Evolutionary conservation across 2,888 invertebrate genomes (phyloP), one percentile per base, ranked within the genome.

Genomic region (Lasius platythorax): DNA sequence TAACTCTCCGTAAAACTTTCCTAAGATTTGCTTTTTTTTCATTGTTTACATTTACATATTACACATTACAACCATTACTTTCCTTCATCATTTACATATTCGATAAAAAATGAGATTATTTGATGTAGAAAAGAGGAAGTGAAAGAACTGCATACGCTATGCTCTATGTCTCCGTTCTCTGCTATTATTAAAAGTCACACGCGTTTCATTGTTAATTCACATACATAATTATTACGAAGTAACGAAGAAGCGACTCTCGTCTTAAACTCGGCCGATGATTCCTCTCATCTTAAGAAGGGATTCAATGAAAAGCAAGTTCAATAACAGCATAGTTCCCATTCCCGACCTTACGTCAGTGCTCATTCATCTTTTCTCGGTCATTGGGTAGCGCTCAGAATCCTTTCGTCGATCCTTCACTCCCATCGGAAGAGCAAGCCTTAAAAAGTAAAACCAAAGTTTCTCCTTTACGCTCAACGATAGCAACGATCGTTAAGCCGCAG

Each of bases 361-460:
- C 88, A 92, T 91, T 91, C 91, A 91, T 90, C 88, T 87, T 91
- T 91, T 91, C 89, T 85, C 87, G 85, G 78, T 70, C 82, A 76
- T 89, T 84, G 75, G 76, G 72, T 84, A 84, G 40, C 79, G 67
- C 70, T 83, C 79, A 84, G 87, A 79, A 90, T 91, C 88, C 90
- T 91, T 86, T 90, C 88, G 87, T 83, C 87, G 87, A 88, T 91
- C 88, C 88, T 89, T 87, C 84, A 66, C 76, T 87, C 74, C 43
- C 79, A 33, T 43, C 72, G 74, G 37, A 46, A 70, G 78, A 83
- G 81, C 82, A 72, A 82, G 85, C 82, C 87, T 91, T 91, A 87
- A 92, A 92, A 92, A 92, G 92, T 92, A 92, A 92, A 92, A 92
- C 87, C 88, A 87, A 85, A 88, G 88, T 92, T 92, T 92, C 91